These are phyloP conservation scores for Ostrea edulis DNA, from an alignment of 1,140 invertebrate genomes.

Conservation along the genomic window DNA sequence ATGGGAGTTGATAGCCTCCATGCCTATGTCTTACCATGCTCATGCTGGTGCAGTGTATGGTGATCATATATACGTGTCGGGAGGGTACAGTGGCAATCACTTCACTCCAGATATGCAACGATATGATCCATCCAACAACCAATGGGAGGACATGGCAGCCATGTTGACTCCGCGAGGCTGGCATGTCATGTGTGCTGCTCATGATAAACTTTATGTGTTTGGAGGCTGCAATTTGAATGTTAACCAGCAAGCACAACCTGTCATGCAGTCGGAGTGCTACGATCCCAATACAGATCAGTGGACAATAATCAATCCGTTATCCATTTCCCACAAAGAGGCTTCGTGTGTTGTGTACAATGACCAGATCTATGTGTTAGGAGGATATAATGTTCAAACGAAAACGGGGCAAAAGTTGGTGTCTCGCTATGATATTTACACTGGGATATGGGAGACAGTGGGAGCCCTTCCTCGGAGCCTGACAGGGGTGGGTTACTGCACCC, in stretches of 20 bases:
- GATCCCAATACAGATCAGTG: constrained; percentile 84
- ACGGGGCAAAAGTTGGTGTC: constrained; percentile 79
- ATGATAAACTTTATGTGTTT: constrained; percentile 88
- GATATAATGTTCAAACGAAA: constrained; percentile 80
- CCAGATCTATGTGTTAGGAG: constrained; percentile 78
- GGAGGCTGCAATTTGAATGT: constrained; percentile 83
- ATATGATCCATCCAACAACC: constrained; percentile 76
- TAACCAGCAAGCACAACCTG: constrained; percentile 87
- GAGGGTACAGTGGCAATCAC: constrained; percentile 79
- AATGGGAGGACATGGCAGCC: constrained; percentile 78
- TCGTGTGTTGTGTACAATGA: constrained; percentile 78
- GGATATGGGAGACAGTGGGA: constrained; percentile 79
- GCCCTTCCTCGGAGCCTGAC: constrained; percentile 78
- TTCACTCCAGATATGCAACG: constrained; percentile 79
- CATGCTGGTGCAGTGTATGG: constrained; percentile 78
- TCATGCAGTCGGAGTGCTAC: constrained; percentile 87
- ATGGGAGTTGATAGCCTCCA: constrained; percentile 76
- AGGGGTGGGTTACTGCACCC: constrained; percentile 78
- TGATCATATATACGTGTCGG: constrained; percentile 78
- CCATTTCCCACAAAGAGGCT: constrained; percentile 80
- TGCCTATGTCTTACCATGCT: constrained; percentile 79
- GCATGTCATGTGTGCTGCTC: constrained; percentile 80
- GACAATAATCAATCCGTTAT: constrained; percentile 84
- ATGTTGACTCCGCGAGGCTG: constrained; percentile 79
- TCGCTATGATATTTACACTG: constrained; percentile 76